Evolutionary conservation across 2,113 vertebrate genomes (phyloP).

Genomic region (Cephalopholis sonnerati): DNA sequence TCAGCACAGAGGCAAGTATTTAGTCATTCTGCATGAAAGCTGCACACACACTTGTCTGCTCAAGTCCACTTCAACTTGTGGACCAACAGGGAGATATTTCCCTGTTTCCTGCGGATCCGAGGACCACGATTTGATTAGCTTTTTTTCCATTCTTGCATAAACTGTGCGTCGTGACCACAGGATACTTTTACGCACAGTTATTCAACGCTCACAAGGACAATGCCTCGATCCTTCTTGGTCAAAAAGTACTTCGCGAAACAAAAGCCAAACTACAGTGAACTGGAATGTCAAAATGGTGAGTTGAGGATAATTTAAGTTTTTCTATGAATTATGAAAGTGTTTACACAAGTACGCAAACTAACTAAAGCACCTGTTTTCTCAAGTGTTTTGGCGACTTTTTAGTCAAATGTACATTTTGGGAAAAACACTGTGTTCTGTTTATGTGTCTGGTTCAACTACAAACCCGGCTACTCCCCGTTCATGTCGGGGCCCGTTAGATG

Average conservation of each 20-base stretch:
- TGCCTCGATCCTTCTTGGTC: conserved; percentile 97
- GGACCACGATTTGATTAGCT: conserved; percentile 25
- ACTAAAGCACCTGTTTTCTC: conserved; percentile 12
- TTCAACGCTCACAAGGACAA: conserved; percentile 76
- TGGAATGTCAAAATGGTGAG: conserved; percentile 93
- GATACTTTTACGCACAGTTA: conserved; percentile 75
- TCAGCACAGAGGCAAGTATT: conserved; percentile 78
- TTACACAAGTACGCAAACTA: conserved; percentile 20
- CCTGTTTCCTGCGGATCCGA: conserved; percentile 29
- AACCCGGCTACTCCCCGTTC: conserved; percentile 57
- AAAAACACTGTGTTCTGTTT: background rate
- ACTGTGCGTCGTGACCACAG: conserved; percentile 62
- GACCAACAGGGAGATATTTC: conserved; percentile 43
- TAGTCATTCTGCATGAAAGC: conserved; percentile 73
- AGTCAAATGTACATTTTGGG: background rate
- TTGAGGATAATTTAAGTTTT: conserved; percentile 32
- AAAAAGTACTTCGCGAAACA: conserved; percentile 94
- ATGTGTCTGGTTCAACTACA: background rate
- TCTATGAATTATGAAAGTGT: conserved; percentile 9
- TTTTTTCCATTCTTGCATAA: background rate
- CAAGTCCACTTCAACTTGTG: conserved; percentile 51
- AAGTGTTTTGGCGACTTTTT: background rate
- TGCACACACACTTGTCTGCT: conserved; percentile 45
- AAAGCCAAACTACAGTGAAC: conserved; percentile 96
- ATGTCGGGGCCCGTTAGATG: conserved; percentile 75